These are phyloP conservation scores for Gavialis gangeticus DNA, from an alignment of 2,113 vertebrate genomes.

Conservation along the genomic window DNA sequence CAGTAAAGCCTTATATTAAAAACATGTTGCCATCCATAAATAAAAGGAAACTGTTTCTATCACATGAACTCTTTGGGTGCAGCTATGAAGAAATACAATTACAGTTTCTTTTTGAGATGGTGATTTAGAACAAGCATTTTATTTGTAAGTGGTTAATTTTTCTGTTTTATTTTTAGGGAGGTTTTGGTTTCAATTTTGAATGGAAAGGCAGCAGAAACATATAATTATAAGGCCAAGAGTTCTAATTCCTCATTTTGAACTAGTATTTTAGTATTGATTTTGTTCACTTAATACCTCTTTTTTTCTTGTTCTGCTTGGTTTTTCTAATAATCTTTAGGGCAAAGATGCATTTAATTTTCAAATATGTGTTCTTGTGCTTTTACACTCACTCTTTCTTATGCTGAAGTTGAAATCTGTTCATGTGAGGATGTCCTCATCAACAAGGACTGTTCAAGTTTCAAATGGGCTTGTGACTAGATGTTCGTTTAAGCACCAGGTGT, in stretches of 20 bases:
- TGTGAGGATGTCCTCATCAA: not conserved
- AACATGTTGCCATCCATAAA: constrained; percentile 10
- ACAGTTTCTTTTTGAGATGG: constrained; percentile 2
- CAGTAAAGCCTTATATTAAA: constrained; percentile 4
- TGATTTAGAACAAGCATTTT: not conserved
- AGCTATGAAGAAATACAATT: not conserved
- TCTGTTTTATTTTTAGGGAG: constrained; percentile 7
- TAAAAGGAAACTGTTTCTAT: not conserved
- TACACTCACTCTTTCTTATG: not conserved
- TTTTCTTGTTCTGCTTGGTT: not conserved
- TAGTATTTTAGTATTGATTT: constrained; percentile 16
- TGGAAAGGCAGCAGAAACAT: not conserved
- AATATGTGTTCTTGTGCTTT: not conserved
- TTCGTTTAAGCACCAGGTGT: not conserved
- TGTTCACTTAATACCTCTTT: not conserved
- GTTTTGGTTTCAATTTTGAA: not conserved
- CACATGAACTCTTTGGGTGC: not conserved
- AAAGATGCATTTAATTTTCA: not conserved
- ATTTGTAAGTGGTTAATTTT: not conserved
- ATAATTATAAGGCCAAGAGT: not conserved
- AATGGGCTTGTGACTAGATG: not conserved
- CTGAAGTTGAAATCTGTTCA: not conserved
- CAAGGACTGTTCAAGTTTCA: not conserved
- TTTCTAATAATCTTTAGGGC: not conserved
- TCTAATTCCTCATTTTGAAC: not conserved